phyloP scores from a whole-genome alignment of 2,113 vertebrate genomes.

The Anhinga anhinga region DNA sequence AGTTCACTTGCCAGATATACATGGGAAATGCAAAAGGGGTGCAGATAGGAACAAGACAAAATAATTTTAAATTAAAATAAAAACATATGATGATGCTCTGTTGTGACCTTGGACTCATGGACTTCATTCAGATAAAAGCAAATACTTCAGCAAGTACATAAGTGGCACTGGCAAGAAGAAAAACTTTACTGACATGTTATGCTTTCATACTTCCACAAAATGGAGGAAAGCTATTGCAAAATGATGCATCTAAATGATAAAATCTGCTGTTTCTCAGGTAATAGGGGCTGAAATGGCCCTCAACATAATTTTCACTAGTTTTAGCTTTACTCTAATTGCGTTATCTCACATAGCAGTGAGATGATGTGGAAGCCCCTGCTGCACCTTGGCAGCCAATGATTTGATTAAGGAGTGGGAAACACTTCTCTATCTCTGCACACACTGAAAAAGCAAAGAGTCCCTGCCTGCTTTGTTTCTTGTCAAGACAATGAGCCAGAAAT shows the following conservation, averaged over 20 bases:
- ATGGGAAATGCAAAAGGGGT: not conserved
- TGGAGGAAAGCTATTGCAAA: not conserved
- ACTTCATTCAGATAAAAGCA: not conserved
- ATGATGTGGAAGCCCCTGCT: not conserved
- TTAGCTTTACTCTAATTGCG: not conserved
- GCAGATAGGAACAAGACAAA: not conserved
- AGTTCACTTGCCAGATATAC: not conserved
- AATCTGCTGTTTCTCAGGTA: not conserved
- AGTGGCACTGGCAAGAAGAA: not conserved
- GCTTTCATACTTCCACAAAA: not conserved
- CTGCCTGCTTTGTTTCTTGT: not conserved
- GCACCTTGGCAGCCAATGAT: not conserved
- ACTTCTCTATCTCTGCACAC: not conserved
- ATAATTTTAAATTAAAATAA: not conserved
- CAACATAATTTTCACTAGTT: not conserved
- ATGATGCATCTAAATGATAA: not conserved
- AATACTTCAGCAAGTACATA: not conserved
- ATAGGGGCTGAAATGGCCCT: not conserved
- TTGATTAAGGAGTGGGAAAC: not conserved
- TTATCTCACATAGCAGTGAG: not conserved
- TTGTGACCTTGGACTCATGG: not conserved
- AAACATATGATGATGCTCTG: not conserved
- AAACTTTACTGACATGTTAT: not conserved
- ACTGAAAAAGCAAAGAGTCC: not conserved
- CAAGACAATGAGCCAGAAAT: not conserved